Conservation (phyloP, 30 jellyfish, hydroid and myxozoan species). For the Mastigias papua region DNA sequence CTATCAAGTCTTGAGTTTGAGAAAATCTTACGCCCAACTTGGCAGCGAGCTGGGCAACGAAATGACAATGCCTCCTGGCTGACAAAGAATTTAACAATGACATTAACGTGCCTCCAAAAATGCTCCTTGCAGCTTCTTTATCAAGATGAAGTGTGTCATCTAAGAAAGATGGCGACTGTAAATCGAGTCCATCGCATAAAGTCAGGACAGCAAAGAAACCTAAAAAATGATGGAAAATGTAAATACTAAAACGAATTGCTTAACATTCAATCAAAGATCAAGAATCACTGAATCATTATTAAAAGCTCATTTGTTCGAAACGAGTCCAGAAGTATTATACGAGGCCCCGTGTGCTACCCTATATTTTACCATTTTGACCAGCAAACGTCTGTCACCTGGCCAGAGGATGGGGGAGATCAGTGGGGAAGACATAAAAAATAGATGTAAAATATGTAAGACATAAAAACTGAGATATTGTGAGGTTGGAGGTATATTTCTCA, state of each 20-base stretch:
- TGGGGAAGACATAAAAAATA: too few relatives aligned
- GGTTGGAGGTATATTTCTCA: too few relatives aligned
- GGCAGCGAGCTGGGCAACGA: slow-evolving; percentile 40
- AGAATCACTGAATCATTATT: too few relatives aligned
- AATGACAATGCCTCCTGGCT: slow-evolving; percentile 50
- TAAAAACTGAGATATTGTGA: too few relatives aligned
- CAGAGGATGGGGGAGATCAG: too few relatives aligned
- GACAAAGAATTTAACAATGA: slow-evolving; percentile 35
- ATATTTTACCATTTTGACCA: too few relatives aligned
- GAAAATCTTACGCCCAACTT: slow-evolving; percentile 37
- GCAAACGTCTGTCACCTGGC: too few relatives aligned
- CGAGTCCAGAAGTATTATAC: too few relatives aligned
- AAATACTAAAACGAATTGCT: background rate
- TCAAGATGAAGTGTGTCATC: slow-evolving; percentile 53
- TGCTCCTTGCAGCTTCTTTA: slow-evolving; percentile 20
- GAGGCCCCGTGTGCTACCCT: too few relatives aligned
- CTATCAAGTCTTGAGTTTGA: slow-evolving; percentile 45
- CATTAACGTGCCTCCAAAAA: slow-evolving; percentile 44
- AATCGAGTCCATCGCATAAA: slow-evolving; percentile 17
- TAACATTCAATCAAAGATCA: background rate
- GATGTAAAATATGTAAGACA: too few relatives aligned
- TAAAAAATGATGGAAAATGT: background rate
- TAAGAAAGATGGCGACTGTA: slow-evolving; percentile 54
- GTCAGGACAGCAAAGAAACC: background rate
- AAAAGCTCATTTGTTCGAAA: too few relatives aligned